Conservation (phyloP, 1,140 invertebrate genomes). For the Zaprionus lachaisei region DNA sequence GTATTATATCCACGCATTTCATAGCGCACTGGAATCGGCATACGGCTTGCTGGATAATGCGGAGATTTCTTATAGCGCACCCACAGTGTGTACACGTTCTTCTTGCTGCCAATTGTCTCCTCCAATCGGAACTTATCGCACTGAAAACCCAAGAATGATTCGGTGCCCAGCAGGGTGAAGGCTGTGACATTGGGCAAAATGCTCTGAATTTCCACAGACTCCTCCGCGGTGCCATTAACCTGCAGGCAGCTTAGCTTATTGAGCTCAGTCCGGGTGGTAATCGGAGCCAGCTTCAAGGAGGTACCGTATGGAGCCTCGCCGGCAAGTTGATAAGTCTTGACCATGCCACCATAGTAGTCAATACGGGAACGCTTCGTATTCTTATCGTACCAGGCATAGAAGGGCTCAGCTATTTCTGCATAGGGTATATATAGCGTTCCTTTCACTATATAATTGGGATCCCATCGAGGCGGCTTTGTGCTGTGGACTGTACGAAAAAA, state of each 20-base stretch:
- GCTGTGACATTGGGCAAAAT: constrained; percentile 93
- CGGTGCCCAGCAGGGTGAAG: constrained; percentile 89
- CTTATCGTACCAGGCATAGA: constrained; percentile 94
- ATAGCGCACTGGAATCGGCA: constrained; percentile 90
- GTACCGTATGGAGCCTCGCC: constrained; percentile 88
- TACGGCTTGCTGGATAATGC: constrained; percentile 78
- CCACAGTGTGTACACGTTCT: constrained; percentile 95
- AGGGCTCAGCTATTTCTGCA: constrained; percentile 95
- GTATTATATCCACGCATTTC: constrained; percentile 97
- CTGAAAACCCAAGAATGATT: constrained; percentile 87
- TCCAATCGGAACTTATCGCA: constrained; percentile 91
- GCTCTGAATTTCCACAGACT: constrained; percentile 89
- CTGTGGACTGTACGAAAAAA: constrained; percentile 45
- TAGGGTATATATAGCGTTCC: constrained; percentile 94
- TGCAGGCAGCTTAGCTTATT: constrained; percentile 93
- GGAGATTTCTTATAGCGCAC: constrained; percentile 89
- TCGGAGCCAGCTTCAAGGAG: constrained; percentile 93
- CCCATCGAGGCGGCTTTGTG: constrained; percentile 88
- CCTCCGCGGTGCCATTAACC: constrained; percentile 90
- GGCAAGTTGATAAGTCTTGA: constrained; percentile 93
- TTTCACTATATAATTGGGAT: constrained; percentile 89
- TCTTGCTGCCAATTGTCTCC: constrained; percentile 89
- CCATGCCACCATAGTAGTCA: constrained; percentile 97
- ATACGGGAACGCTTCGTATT: constrained; percentile 91
- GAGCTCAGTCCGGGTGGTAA: constrained; percentile 90